Base-by-base conservation (phyloP, 2,888 invertebrate species). In the Leucophenga montana region DNA sequence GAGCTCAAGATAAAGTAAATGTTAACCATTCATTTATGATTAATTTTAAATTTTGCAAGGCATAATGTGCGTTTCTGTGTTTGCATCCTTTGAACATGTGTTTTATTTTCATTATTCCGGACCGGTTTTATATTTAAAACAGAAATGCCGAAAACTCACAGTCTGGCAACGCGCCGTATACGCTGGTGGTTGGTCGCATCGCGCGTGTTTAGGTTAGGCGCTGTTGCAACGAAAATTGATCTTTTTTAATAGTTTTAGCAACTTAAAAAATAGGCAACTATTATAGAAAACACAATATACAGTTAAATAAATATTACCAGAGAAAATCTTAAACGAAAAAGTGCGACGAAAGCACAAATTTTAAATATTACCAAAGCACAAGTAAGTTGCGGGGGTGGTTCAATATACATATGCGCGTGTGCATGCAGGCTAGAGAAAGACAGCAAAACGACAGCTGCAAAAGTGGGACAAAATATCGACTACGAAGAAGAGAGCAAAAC, bases 401-500 rank as follows among this genome's bases (percentile, higher is more conserved):
- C 4, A 22, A 53, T 68, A 64, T 66, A 62, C 66, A 48, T 71
- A 70, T 68, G 66, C 69, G 66, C 65, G 69, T 71, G 54, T 66
- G 68, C 72, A 71, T 39, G 39, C 39, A 39, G 22, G 53, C 27
- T 59, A 16, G 61, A 76, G 66, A 39, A 33, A 50, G 73, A 74
- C 11, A 61, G 53, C 66, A 61, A 71, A 31, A 57, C 48, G 53
- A 14, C 33, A 20, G 57, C 64, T n/a, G 69, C 50, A 31, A 67
- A 64, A 78, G 61, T 69, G 70, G 71, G 70, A 13, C 39, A 71
- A 22, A 18, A 46, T 69, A 39, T 39, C 11, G 9, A 8, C 72
- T 71, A 75, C 79, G 81, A 84, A 81, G 67, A 65, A 70, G 70
- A 68, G 74, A 84, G 81, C 81, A 81, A 81, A 81, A 81, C 81